Conservation (phyloP, 2,113 vertebrate species). For the Plectropomus leopardus region DNA sequence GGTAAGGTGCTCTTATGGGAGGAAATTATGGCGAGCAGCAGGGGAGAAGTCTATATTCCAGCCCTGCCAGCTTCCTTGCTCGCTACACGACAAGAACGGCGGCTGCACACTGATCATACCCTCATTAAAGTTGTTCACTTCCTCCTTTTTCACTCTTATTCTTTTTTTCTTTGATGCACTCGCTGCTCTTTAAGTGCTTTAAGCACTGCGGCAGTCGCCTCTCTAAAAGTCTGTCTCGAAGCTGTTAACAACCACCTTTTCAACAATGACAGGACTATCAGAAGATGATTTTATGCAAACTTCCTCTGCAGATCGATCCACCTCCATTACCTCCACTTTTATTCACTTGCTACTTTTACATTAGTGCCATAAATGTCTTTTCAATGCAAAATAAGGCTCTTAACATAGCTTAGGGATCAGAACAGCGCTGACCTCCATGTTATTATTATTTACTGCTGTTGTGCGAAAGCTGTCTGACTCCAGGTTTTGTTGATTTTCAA, state of each 20-base stretch:
- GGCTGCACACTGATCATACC: slow-evolving; percentile 72
- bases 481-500: not conserved
- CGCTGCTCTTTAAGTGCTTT: slow-evolving; percentile 64
- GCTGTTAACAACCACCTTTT: slow-evolving; percentile 69
- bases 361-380: slow-evolving; percentile 53
- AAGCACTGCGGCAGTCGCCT: slow-evolving; percentile 36
- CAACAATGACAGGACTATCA: slow-evolving; percentile 61
- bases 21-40: slow-evolving; percentile 64
- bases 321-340: slow-evolving; percentile 65
- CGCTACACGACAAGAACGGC: slow-evolving; percentile 43
- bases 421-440: slow-evolving; percentile 47
- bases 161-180: slow-evolving; percentile 52
- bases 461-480: slow-evolving; percentile 10
- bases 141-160: slow-evolving; percentile 58
- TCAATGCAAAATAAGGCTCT: slow-evolving; percentile 67
- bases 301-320: slow-evolving; percentile 54
- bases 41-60: slow-evolving; percentile 46
- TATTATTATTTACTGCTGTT: slow-evolving; percentile 47
- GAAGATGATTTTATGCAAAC: slow-evolving; percentile 65
- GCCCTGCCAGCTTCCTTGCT: slow-evolving; percentile 39
- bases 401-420: slow-evolving; percentile 73
- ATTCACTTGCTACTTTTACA: slow-evolving; percentile 59
- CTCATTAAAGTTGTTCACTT: slow-evolving; percentile 72
- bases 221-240: slow-evolving; percentile 55
- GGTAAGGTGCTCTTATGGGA: slow-evolving; percentile 49